These are phyloP conservation scores for Bimastos eiseni DNA, from an alignment of 2,888 invertebrate genomes.

Conservation along the genomic window DNA sequence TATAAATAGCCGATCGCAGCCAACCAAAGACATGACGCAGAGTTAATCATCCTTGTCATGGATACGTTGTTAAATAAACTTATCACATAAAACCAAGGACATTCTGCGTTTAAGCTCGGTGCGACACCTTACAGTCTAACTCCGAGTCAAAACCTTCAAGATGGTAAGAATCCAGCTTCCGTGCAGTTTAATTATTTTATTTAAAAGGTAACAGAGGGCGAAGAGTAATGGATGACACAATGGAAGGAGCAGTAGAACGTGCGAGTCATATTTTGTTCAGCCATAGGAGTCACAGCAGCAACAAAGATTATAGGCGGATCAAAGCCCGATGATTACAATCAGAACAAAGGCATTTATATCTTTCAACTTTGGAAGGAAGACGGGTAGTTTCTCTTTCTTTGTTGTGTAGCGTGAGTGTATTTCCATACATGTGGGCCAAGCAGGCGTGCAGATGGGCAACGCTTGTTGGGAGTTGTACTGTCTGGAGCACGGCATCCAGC, in stretches of 20 bases:
- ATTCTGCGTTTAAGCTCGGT: not conserved
- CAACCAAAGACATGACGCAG: too few relatives aligned
- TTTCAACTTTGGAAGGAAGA: not conserved
- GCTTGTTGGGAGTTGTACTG: conserved; percentile 69
- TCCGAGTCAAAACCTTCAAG: not conserved
- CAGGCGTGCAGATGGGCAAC: conserved; percentile 66
- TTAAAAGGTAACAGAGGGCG: too few relatives aligned
- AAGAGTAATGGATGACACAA: too few relatives aligned
- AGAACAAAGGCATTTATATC: too few relatives aligned
- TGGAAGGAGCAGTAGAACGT: too few relatives aligned
- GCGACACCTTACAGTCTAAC: not conserved
- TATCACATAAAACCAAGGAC: too few relatives aligned
- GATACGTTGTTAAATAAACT: too few relatives aligned
- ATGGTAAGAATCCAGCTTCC: not conserved
- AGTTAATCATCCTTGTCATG: too few relatives aligned
- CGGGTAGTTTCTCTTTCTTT: not conserved
- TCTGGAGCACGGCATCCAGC: conserved; percentile 66
- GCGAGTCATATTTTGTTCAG: too few relatives aligned
- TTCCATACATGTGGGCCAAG: conserved; percentile 65
- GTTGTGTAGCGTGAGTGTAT: conserved; percentile 64
- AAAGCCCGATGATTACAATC: too few relatives aligned
- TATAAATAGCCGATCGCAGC: not conserved
- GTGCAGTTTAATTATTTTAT: not conserved
- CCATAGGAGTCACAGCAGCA: too few relatives aligned
- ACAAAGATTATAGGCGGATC: too few relatives aligned